A percentile compares a stretch with the other conserved stretches of the same genome.
phyloP scores from a whole-genome alignment of 1,140 invertebrate genomes.

The Pseudomyrmex pallidus region DNA sequence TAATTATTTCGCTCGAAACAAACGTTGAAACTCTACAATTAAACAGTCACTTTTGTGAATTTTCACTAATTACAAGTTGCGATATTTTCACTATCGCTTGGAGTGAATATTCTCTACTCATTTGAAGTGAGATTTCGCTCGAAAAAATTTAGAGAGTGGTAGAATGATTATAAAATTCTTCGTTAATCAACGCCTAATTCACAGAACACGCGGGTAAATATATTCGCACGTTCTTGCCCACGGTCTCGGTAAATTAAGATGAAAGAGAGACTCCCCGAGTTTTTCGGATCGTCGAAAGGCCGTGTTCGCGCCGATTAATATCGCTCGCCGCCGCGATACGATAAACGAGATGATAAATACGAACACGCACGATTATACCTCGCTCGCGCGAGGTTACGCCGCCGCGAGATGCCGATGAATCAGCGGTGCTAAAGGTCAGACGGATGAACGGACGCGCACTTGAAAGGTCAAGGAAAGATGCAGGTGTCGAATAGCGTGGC shows the following conservation, averaged over 20 bases:
- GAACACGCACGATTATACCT: slow-evolving; percentile 69
- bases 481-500: slow-evolving; percentile 42
- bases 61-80: too few relatives aligned
- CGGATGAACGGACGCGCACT: slow-evolving; percentile 63
- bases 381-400: slow-evolving; percentile 60
- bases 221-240: slow-evolving; percentile 4
- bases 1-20: too few relatives aligned
- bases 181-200: neutral
- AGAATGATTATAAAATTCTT: too few relatives aligned
- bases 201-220: slow-evolving; percentile 7
- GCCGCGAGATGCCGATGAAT: slow-evolving; percentile 68
- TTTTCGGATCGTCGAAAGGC: slow-evolving; percentile 22
- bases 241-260: slow-evolving; percentile 48
- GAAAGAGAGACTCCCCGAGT: slow-evolving; percentile 6
- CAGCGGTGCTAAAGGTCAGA: slow-evolving; percentile 73
- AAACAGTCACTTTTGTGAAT: too few relatives aligned
- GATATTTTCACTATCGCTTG: too few relatives aligned
- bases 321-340: slow-evolving; percentile 55
- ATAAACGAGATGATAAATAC: slow-evolving; percentile 73
- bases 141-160: too few relatives aligned
- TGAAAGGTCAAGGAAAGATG: slow-evolving; percentile 72
- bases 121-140: too few relatives aligned
- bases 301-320: slow-evolving; percentile 64
- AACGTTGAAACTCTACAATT: too few relatives aligned
- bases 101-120: too few relatives aligned